Base-by-base conservation (phyloP, 2,888 invertebrate genomes). In the Amitus sp. region DNA sequence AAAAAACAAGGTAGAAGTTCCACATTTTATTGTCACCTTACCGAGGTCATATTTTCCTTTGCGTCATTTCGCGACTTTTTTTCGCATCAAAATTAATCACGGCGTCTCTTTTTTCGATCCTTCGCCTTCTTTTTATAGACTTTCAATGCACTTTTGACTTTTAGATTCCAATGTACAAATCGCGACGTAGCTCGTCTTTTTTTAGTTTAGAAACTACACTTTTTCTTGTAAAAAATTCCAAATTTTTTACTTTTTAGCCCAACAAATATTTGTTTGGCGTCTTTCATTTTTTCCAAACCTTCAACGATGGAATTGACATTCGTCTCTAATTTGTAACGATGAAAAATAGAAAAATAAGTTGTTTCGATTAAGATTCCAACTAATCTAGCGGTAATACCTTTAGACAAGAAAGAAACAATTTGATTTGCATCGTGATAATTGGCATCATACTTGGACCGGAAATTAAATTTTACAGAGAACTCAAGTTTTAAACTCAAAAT, bases 1-100 rank as follows among this genome's bases (percentile, higher is more conserved):
- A n/a, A n/a, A 70, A 71, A 62, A 68, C 70, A 73, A 77, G 73
- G 74, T 78, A 76, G 72, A 77, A 78, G 78, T 79, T 81, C 77
- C 78, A 76, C 64, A 73, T 63, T 66, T 68, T 70, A 62, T 55
- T 59, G 47, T 65, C 59, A 61, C 52, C n/a, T n/a, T n/a, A n/a
- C n/a, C n/a, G 43, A 60, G 61, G 39, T 50, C 51, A 47, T 53
- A 52, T 64, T 53, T 64, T 49, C 59, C 65, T 46, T 50, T 66
- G 66, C 49, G 62, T 17, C 15, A 19, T n/a, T n/a, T n/a, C n/a
- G n/a, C n/a, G n/a, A n/a, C n/a, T n/a, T n/a, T n/a, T n/a, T 23
- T 23, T 7, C 23, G 4, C 23, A 23, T 23, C 23, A 7, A 23
- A 23, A 23, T 23, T n/a, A n/a, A n/a, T n/a, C n/a, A n/a, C n/a